These are phyloP conservation scores for Podargus strigoides DNA, from an alignment of 2,797 vertebrate species.

Conservation along the genomic window DNA sequence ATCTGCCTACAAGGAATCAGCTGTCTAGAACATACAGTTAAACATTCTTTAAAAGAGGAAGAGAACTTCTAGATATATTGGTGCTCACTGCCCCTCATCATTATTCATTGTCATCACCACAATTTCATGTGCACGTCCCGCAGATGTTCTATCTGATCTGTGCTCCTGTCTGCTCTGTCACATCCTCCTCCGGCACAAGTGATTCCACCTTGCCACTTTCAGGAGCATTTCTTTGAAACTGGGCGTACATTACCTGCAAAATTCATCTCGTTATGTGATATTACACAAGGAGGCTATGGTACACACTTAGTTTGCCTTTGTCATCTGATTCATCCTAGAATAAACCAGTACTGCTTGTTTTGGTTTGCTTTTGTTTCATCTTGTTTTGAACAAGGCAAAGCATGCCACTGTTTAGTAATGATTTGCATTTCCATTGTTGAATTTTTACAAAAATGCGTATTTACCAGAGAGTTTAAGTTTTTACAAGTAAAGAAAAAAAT, in stretches of 20 bases:
- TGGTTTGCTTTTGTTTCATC: neutral
- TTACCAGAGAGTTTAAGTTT: neutral
- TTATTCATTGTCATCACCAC: neutral
- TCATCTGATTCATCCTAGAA: neutral
- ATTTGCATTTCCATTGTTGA: neutral
- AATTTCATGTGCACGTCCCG: neutral
- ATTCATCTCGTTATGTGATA: neutral
- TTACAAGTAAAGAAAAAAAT: neutral
- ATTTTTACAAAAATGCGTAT: neutral
- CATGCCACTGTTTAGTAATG: neutral
- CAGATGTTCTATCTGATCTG: neutral
- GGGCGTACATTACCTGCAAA: neutral
- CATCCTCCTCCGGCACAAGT: neutral
- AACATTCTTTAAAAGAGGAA: neutral
- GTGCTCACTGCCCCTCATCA: neutral
- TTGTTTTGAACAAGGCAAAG: neutral
- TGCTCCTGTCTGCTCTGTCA: neutral
- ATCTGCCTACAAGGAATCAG: neutral
- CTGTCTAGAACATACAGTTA: neutral
- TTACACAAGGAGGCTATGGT: neutral
- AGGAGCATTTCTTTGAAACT: neutral
- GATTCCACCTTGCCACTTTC: neutral
- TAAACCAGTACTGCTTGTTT: neutral
- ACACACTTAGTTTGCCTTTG: neutral
- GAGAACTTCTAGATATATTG: neutral